A percentile compares a stretch with the other conserved stretches of the same genome.
These are phyloP conservation scores for Autographa pulchrina DNA, from an alignment of 2,888 invertebrate genomes.

Conservation along the genomic window DNA sequence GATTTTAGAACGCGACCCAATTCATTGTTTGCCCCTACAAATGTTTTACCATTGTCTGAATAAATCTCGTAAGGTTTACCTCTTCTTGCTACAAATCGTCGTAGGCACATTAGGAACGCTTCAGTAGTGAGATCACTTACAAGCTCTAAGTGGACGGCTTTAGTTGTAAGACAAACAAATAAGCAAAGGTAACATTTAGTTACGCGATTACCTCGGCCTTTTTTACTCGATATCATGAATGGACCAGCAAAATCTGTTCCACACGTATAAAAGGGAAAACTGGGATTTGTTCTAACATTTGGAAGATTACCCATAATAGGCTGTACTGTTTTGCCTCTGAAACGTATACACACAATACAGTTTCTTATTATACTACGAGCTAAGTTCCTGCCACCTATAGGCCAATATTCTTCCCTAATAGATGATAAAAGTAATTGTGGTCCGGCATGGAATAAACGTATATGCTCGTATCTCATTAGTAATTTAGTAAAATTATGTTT, in stretches of 20 bases:
- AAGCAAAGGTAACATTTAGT: conserved; percentile 12
- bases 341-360: conserved; percentile 9
- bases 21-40: too few relatives aligned
- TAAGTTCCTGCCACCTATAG: conserved; percentile 1
- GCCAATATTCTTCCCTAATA: conserved; percentile 10
- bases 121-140: conserved; percentile 7
- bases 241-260: conserved; percentile 16
- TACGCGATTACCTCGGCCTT: conserved; percentile 7
- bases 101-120: conserved; percentile 9
- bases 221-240: conserved; percentile 14
- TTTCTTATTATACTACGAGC: not conserved
- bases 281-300: not conserved
- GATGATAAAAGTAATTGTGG: conserved; percentile 9
- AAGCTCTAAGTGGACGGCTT: conserved; percentile 8
- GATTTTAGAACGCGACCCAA: conserved; percentile 1
- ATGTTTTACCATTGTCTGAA: too few relatives aligned
- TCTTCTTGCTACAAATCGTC: conserved; percentile 10
- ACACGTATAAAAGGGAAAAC: conserved; percentile 8
- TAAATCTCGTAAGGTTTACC: too few relatives aligned
- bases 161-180: conserved; percentile 6
- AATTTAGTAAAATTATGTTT: not conserved
- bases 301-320: conserved; percentile 16
- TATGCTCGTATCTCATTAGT: conserved; percentile 10
- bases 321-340: not conserved
- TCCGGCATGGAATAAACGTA: conserved; percentile 2